phyloP scores from a whole-genome alignment of 2,888 invertebrate species.

The Nemurella pictetii region DNA sequence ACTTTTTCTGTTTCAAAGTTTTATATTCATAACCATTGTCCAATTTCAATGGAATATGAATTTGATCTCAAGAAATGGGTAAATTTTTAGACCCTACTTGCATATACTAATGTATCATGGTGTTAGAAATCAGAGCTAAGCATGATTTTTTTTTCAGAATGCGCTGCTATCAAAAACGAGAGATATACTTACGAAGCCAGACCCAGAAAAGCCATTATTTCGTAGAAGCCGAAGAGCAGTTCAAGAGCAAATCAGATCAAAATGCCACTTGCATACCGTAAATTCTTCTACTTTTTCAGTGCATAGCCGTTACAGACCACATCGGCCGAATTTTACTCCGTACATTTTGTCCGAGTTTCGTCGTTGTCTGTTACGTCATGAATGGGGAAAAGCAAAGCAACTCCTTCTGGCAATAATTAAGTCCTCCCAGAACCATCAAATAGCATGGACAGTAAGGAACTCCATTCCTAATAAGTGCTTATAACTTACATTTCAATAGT shows the following conservation, averaged over 20 bases:
- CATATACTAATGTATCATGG: background rate
- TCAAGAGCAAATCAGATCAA: background rate
- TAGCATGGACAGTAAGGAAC: background rate
- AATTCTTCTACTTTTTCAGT: background rate
- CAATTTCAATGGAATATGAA: background rate
- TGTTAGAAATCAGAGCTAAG: too few species aligned
- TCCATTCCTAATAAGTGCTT: too few species aligned
- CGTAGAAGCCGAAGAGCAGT: background rate
- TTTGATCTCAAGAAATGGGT: background rate
- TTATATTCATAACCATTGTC: too few species aligned
- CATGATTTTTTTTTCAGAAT: background rate
- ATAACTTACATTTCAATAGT: too few species aligned
- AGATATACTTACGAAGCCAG: background rate
- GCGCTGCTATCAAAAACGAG: background rate
- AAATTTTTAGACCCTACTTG: background rate
- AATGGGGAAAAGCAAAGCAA: background rate
- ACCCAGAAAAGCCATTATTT: background rate
- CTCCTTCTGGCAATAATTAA: background rate
- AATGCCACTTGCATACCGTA: background rate
- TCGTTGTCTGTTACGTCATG: background rate
- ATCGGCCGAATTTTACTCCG: background rate
- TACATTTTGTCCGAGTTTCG: background rate
- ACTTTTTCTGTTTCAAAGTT: too few species aligned
- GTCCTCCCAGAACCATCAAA: background rate
- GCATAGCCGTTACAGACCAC: background rate